Base-by-base conservation (phyloP, 1,140 invertebrate genomes). In the Drosophila funebris region DNA sequence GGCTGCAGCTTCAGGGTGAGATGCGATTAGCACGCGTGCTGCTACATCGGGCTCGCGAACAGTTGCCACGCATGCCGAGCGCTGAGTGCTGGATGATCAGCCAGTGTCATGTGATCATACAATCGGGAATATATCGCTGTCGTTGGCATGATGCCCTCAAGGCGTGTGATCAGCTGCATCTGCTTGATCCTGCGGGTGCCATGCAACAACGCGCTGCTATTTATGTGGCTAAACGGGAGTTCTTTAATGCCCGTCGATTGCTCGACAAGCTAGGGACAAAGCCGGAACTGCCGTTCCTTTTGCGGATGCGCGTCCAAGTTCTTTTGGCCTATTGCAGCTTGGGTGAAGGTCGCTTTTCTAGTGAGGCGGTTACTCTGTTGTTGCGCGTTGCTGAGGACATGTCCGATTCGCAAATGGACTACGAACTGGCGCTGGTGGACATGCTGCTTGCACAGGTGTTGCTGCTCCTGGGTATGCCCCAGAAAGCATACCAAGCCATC, bases 361-460 rank as follows among this genome's bases (percentile, higher is more conserved):
- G 93, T 5, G 93, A 93, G 36, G 93, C 94, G 69, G 92, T 95
- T 0, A 93, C 93, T 53, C 89, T 95, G 14, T 90, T 97, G 11
- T 95, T 96, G 62, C 94, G 94, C 58, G 96, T 96, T 41, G 92
- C 97, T 11, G 94, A 95, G 20, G 92, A 96, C 44, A 95, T 96
- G 8, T 93, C 94, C 33, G 93, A 94, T 13, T 95, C 96, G 77
- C 94, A 96, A 92, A 92, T 97, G 72, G 94, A 96, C 57, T 96
- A 96, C 79, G 94, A 96, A 57, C 93, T 94, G 48, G 94, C 96
- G 0, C 83, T 96, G 16, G 94, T 96, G n/a, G 95, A 96, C 77
- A 94, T 97, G 92, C 94, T 97, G 76, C 93, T 97, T 41, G 96
- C 96, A 0, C 95, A 96, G 82, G 92, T 94, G 0, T 92, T 97